Evolutionary conservation across 2,113 vertebrate genomes (phyloP), one percentile per base, ranked within the genome.

Genomic region (Anoura caudifer): DNA sequence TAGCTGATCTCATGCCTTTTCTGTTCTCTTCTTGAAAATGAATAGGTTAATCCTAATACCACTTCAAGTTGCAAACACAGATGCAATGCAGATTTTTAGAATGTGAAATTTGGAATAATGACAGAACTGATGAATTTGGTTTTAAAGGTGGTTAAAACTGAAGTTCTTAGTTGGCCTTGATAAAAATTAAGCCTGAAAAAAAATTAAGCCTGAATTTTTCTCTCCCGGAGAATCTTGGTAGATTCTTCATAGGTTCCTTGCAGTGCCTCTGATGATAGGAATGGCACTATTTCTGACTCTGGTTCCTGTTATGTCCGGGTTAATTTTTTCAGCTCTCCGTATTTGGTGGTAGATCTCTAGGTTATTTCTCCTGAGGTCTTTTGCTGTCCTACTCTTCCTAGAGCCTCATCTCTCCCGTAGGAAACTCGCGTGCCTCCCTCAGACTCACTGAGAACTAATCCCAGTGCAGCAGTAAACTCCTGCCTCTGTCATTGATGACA

Each of bases 41-140:
- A 92, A 41, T 38, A 52, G 19, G 2, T 70, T 36, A 56, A 6
- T 41, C 11, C 13, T 61, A n/a, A 75, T 3, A 54, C 6, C 43
- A 24, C 33, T 87, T 80, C 56, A 82, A 65, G 4, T 67, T 95
- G 43, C 2, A 79, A 91, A 91, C 0, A 38, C 33, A 36, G 14
- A 56, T 82, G 85, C 4, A 79, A 36, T 38, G 45, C 16, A 86
- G 26, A 22, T 24, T 77, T 92, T 90, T 91, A 83, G 72, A 86
- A 69, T 47, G 59, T 50, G 17, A 69, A 54, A 80, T 83, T 95
- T 20, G 90, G 63, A 31, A 61, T 82, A 70, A n/a, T 88, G 63
- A 83, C 11, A 11, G 59, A 95, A 77, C 1, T n/a, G 17, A 13
- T 45, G 26, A 26, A 79, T 77, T 45, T 67, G 24, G 0, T 85